phyloP scores from a whole-genome alignment of 2,797 vertebrate genomes.

The Pitangus sulphuratus region DNA sequence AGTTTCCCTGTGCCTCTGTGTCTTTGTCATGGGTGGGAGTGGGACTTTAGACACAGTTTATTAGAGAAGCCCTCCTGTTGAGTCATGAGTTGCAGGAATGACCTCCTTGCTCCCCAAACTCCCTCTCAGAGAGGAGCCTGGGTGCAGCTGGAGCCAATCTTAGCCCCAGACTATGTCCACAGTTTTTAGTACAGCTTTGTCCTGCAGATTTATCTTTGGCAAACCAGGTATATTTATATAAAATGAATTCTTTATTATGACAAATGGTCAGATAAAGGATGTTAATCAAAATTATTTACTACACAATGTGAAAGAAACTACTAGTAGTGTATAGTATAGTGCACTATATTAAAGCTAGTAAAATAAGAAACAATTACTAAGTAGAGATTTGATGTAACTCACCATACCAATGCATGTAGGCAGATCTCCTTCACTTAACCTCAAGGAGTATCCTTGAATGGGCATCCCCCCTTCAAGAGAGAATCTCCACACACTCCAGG shows the following conservation, averaged over 20 bases:
- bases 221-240: neutral
- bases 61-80: neutral
- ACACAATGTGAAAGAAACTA: neutral
- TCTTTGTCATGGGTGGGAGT: neutral
- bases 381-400: neutral
- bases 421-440: neutral
- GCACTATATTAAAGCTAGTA: neutral
- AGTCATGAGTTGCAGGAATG: neutral
- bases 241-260: neutral
- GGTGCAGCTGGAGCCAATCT: neutral
- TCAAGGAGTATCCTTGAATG: neutral
- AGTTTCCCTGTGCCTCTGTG: rapidly evolving
- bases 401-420: neutral
- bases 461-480: neutral
- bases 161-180: neutral
- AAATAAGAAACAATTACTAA: neutral
- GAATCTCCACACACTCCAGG: neutral
- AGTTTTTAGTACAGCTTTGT: neutral
- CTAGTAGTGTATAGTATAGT: neutral
- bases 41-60: neutral
- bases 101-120: neutral
- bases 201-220: neutral
- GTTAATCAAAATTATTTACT: neutral
- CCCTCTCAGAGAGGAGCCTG: neutral
- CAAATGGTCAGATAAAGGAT: neutral